These are phyloP conservation scores for Scaptodrosophila lebanonensis DNA, from an alignment of 1,140 invertebrate genomes.

Conservation along the genomic window DNA sequence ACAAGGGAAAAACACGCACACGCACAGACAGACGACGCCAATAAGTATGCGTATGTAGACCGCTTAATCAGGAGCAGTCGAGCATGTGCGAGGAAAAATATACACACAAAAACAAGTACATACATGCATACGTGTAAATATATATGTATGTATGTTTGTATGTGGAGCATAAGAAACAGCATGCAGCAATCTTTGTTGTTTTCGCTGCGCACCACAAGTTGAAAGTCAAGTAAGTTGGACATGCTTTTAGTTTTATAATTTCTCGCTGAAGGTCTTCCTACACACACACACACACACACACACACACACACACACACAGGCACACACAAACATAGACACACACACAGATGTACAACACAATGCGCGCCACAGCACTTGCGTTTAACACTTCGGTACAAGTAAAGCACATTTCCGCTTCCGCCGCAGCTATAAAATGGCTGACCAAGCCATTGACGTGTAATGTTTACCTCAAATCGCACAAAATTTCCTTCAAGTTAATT, in stretches of 20 bases:
- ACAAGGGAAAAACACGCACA: slow-evolving; percentile 6
- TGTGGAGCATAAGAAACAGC: slow-evolving; percentile 10
- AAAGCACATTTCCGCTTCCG: slow-evolving; percentile 55
- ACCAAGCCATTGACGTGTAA: slow-evolving; percentile 38
- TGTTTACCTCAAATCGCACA: no score
- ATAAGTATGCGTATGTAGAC: no score
- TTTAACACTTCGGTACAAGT: slow-evolving; percentile 32
- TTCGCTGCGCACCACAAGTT: slow-evolving; percentile 37
- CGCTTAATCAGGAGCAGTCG: no score
- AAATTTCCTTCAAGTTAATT: slow-evolving; percentile 36
- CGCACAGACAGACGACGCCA: slow-evolving; percentile 9
- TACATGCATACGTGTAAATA: slow-evolving; percentile 2
- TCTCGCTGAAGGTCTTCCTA: slow-evolving; percentile 50
- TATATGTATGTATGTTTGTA: slow-evolving; percentile 3
- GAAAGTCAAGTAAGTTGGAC: slow-evolving; percentile 58
- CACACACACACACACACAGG: not conserved
- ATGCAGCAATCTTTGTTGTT: slow-evolving; percentile 19
- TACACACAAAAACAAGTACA: no score
- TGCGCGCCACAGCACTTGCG: slow-evolving; percentile 18
- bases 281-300: slow-evolving; percentile 12
- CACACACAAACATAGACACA: not conserved
- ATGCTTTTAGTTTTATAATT: slow-evolving; percentile 62
- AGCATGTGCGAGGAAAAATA: no score
- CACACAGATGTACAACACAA: slow-evolving; percentile 1
- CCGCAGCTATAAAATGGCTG: slow-evolving; percentile 36